phyloP scores from a whole-genome alignment of 2,113 vertebrate species.

The Pelodiscus sinensis region DNA sequence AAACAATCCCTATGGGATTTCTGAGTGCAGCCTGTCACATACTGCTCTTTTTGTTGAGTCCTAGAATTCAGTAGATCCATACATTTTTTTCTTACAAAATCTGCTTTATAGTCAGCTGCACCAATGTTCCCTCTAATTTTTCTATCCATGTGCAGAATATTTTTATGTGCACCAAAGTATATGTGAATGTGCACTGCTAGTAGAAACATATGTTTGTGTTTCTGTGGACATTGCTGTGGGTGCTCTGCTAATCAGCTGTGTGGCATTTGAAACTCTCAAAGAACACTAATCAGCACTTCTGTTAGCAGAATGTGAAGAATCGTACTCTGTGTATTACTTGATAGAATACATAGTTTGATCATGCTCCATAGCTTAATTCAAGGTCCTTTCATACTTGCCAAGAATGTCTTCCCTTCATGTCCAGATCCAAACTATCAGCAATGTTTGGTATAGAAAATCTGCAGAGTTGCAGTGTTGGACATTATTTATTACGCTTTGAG shows the following conservation, averaged over 20 bases:
- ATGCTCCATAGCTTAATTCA: neutral
- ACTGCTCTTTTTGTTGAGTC: neutral
- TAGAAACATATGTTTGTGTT: too few relatives aligned
- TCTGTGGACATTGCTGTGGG: too few relatives aligned
- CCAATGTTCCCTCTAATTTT: too few relatives aligned
- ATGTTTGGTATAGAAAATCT: neutral
- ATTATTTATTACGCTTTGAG: neutral
- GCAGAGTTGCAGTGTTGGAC: neutral
- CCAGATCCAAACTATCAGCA: neutral
- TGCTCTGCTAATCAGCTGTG: too few relatives aligned
- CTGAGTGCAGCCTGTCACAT: too few relatives aligned
- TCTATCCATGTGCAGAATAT: too few relatives aligned
- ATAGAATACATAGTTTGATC: neutral
- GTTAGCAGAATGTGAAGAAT: neutral
- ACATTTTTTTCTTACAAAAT: constrained; percentile 6
- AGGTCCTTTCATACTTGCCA: neutral
- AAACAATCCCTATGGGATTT: too few relatives aligned
- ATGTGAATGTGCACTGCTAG: too few relatives aligned
- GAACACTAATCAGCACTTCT: neutral
- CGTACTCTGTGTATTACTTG: neutral
- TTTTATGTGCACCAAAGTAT: too few relatives aligned
- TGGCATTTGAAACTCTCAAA: too few relatives aligned
- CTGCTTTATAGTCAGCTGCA: neutral
- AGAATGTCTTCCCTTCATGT: neutral
- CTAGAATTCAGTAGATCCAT: neutral